phyloP scores from a whole-genome alignment of 2,797 vertebrate genomes.

The Pantherophis alleghaniensis region DNA sequence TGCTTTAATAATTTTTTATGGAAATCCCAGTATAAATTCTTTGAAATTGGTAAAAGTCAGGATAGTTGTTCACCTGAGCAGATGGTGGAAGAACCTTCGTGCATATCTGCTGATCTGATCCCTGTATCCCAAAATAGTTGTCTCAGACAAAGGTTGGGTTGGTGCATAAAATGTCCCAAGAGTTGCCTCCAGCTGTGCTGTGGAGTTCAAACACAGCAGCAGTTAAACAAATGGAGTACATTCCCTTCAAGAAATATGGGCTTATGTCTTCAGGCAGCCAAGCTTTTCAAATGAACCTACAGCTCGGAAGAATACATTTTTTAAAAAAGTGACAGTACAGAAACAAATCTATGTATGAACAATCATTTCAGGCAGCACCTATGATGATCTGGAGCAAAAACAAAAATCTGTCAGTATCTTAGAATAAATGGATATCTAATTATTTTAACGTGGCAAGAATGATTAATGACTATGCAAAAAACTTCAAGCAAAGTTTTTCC shows the following conservation, averaged over 20 bases:
- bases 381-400: slow-evolving; percentile 65
- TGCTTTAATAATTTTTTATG: slow-evolving; percentile 49
- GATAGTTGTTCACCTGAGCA: slow-evolving; percentile 86
- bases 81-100: slow-evolving; percentile 95
- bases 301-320: slow-evolving; percentile 64
- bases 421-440: slow-evolving; percentile 38
- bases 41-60: slow-evolving; percentile 62
- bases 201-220: slow-evolving; percentile 69
- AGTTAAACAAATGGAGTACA: slow-evolving; percentile 63
- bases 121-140: slow-evolving; percentile 85
- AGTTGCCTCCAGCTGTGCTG: slow-evolving; percentile 90
- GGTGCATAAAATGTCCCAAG: slow-evolving; percentile 91
- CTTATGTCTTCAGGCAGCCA: slow-evolving; percentile 72
- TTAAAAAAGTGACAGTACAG: slow-evolving; percentile 70
- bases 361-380: slow-evolving; percentile 68
- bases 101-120: slow-evolving; percentile 88
- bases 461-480: slow-evolving; percentile 65
- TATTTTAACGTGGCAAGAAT: slow-evolving; percentile 41
- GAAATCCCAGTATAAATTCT: slow-evolving; percentile 66
- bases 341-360: slow-evolving; percentile 67
- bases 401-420: slow-evolving; percentile 68
- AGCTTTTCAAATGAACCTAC: slow-evolving; percentile 64
- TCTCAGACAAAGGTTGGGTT: slow-evolving; percentile 81
- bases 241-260: slow-evolving; percentile 66
- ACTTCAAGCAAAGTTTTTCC: slow-evolving; percentile 65